Evolutionary conservation across 2,113 vertebrate genomes (phyloP).

Genomic region (Smithornis capensis): DNA sequence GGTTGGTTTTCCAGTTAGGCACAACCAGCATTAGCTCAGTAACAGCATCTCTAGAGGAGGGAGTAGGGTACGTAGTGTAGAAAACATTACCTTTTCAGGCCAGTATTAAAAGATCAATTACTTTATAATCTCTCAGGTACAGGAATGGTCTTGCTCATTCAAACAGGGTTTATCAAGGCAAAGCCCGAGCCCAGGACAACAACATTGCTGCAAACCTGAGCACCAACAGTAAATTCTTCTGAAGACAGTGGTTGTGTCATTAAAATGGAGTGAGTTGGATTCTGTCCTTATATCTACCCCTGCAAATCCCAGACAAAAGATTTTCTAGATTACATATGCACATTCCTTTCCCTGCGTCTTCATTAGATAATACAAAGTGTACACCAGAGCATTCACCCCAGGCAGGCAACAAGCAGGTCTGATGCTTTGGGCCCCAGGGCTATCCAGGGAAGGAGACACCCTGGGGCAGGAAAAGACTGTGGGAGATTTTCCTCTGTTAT

Average conservation of each 20-base stretch:
- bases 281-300: not conserved
- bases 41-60: not conserved
- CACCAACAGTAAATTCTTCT: conserved; percentile 6
- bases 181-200: not conserved
- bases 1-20: not conserved
- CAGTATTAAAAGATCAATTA: conserved; percentile 7
- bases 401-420: not conserved
- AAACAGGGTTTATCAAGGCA: not conserved
- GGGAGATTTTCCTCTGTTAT: accelerated
- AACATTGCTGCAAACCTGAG: not conserved
- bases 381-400: not conserved
- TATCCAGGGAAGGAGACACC: not conserved
- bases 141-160: not conserved
- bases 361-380: not conserved
- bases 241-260: not conserved
- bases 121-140: not conserved
- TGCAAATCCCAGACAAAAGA: not conserved
- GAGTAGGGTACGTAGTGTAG: accelerated
- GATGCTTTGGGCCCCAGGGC: not conserved
- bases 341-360: conserved; percentile 16
- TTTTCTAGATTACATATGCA: not conserved
- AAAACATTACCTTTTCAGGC: not conserved
- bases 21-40: not conserved
- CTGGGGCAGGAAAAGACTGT: not conserved
- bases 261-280: not conserved